These are phyloP conservation scores for Arizona elegans DNA, from an alignment of 2,113 vertebrate genomes.

Conservation along the genomic window DNA sequence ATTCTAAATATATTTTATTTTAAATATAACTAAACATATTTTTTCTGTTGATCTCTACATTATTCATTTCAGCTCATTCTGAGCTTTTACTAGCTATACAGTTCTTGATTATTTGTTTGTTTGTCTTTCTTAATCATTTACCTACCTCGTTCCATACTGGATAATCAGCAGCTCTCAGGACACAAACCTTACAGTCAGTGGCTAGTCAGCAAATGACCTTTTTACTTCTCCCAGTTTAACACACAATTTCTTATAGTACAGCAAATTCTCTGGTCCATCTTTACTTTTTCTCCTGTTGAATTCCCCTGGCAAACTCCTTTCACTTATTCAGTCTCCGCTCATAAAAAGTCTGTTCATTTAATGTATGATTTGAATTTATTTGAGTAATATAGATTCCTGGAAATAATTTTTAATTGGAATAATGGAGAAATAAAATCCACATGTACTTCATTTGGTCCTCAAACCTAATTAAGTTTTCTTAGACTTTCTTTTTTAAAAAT, in stretches of 20 bases:
- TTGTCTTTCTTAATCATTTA: neutral
- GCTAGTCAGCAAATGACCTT: neutral
- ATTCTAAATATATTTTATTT: neutral
- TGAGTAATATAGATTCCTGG: slow-evolving; percentile 57
- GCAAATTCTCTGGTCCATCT: neutral
- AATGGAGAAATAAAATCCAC: slow-evolving; percentile 54
- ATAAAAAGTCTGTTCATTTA: neutral
- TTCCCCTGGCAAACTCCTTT: neutral
- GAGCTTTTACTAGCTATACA: neutral
- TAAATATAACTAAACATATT: neutral
- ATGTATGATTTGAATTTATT: slow-evolving; percentile 47
- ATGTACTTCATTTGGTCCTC: slow-evolving; percentile 57
- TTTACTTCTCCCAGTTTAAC: neutral
- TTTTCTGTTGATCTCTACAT: neutral
- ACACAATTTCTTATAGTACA: neutral
- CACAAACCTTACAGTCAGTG: neutral
- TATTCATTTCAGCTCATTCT: neutral
- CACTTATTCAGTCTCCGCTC: slow-evolving; percentile 14
- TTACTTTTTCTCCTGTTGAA: neutral
- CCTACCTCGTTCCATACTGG: neutral
- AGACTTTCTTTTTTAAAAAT: slow-evolving; percentile 29
- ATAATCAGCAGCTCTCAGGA: neutral
- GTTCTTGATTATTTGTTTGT: neutral
- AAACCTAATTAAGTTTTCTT: slow-evolving; percentile 62
- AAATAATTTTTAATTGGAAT: slow-evolving; percentile 52